Conservation (phyloP, 2,888 invertebrate species). For the Sthenelais limicola region DNA sequence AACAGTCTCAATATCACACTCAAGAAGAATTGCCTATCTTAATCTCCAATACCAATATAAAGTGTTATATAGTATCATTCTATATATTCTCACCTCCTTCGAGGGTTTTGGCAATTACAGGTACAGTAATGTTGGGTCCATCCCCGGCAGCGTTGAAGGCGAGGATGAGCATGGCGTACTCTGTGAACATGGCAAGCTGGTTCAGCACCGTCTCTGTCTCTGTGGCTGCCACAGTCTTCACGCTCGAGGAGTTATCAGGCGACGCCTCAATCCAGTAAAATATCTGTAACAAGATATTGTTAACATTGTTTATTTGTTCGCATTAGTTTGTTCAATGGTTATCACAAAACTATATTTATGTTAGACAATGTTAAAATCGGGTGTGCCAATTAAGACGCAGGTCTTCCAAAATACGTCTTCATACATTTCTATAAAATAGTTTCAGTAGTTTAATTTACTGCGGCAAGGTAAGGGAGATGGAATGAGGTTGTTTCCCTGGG, state of each 20-base stretch:
- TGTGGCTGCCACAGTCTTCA: conserved; percentile 74
- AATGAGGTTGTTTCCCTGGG: neutral
- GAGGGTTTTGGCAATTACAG: conserved; percentile 85
- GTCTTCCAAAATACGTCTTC: too few relatives aligned
- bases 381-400: too few relatives aligned
- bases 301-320: too few relatives aligned
- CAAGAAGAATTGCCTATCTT: too few relatives aligned
- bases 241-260: neutral
- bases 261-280: conserved; percentile 46
- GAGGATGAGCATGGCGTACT: conserved; percentile 90
- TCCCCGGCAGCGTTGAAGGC: conserved; percentile 99
- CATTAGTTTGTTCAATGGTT: too few relatives aligned
- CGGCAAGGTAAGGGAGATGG: too few relatives aligned
- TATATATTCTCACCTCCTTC: conserved; percentile 75
- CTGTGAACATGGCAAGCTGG: conserved; percentile 91
- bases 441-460: too few relatives aligned
- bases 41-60: too few relatives aligned
- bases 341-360: too few relatives aligned
- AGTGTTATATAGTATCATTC: neutral
- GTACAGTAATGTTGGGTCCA: conserved; percentile 83
- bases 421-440: too few relatives aligned
- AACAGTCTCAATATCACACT: too few relatives aligned
- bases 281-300: conserved; percentile 45
- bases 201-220: conserved; percentile 78
- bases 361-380: too few relatives aligned